Evolutionary conservation across 2,113 vertebrate species (phyloP).

Genomic region (Alethe castanea): DNA sequence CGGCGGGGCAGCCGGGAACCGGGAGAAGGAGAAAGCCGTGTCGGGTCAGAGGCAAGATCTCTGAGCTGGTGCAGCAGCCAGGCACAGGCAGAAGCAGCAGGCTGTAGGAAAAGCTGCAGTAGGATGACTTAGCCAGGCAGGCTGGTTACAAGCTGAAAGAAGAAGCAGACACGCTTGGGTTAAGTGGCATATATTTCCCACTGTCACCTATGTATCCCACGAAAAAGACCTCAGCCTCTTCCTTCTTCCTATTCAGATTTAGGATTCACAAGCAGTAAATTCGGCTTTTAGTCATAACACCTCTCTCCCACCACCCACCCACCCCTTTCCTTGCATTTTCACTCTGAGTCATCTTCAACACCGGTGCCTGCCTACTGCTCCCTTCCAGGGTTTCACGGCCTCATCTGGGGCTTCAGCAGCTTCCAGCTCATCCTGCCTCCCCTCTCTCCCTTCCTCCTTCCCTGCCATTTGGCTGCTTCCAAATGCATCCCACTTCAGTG

Average conservation of each 20-base stretch:
- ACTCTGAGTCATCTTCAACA: constrained; percentile 60
- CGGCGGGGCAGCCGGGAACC: not conserved
- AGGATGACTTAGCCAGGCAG: not conserved
- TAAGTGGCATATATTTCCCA: not conserved
- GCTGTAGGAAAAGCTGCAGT: not conserved
- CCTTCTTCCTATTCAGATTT: constrained; percentile 43
- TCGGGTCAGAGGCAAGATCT: not conserved
- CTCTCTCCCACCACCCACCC: constrained; percentile 50
- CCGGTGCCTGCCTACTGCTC: constrained; percentile 48
- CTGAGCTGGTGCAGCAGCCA: not conserved
- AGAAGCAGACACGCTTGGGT: not conserved
- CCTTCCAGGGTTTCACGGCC: constrained; percentile 42
- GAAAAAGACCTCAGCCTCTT: constrained; percentile 20
- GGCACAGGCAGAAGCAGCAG: not conserved
- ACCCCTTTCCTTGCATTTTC: constrained; percentile 53
- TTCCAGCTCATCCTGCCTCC: not conserved
- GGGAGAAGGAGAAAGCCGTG: not conserved
- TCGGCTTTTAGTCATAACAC: constrained; percentile 61
- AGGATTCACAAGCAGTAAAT: constrained; percentile 55
- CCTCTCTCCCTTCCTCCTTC: not conserved
- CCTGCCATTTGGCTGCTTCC: not conserved
- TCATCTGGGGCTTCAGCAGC: constrained; percentile 38
- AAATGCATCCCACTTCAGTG: not conserved
- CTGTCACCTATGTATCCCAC: not conserved
- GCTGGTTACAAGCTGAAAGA: not conserved